phyloP scores from a whole-genome alignment of 2,797 vertebrate genomes.

The Liasis olivaceus region DNA sequence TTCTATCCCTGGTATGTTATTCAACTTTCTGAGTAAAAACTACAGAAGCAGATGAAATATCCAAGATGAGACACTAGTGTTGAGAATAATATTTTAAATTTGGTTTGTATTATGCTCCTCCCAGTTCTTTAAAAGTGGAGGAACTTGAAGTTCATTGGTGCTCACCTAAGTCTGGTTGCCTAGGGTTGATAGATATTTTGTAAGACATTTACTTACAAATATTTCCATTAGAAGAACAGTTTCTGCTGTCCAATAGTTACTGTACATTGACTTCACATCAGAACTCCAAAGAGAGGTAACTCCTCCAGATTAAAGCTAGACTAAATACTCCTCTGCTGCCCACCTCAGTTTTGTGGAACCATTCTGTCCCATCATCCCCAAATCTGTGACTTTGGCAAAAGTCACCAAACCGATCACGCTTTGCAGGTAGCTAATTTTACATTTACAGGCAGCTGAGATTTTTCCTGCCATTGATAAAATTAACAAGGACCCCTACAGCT shows the following conservation, averaged over 20 bases:
- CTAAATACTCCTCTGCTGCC: too few species aligned
- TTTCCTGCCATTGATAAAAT: too few species aligned
- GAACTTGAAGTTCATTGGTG: background rate
- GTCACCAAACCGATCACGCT: background rate
- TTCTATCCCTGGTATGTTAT: slow-evolving; percentile 68
- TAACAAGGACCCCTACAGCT: too few species aligned
- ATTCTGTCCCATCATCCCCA: background rate
- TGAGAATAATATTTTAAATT: slow-evolving; percentile 68
- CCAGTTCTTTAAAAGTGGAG: background rate
- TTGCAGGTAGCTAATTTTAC: background rate
- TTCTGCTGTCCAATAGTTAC: background rate
- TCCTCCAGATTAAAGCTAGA: background rate
- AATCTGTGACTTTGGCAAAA: background rate
- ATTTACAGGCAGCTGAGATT: background rate
- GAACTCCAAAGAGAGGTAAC: background rate
- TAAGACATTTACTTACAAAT: background rate
- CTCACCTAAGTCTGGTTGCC: background rate
- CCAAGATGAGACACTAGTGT: slow-evolving; percentile 64
- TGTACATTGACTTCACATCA: background rate
- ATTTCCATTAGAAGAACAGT: background rate
- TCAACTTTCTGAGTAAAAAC: slow-evolving; percentile 68
- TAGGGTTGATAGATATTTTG: background rate
- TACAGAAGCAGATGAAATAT: slow-evolving; percentile 60
- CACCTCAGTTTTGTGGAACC: background rate
- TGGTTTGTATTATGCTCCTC: slow-evolving; percentile 57